A percentile compares a stretch with the other conserved stretches of the same genome.
These are phyloP conservation scores for Rapana venosa DNA, from an alignment of 2,888 invertebrate genomes.

Conservation along the genomic window DNA sequence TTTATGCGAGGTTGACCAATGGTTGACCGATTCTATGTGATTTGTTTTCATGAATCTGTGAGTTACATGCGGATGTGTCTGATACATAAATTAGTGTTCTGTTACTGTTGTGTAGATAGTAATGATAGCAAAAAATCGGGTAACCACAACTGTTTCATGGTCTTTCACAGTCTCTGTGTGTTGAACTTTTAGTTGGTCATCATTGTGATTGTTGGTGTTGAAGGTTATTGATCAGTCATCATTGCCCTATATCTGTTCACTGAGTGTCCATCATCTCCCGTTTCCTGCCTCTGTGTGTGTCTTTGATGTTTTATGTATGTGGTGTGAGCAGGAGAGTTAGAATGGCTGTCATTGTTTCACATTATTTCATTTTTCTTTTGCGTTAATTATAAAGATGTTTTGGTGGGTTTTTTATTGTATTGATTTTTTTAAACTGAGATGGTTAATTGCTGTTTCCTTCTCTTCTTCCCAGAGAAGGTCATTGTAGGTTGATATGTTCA, in stretches of 20 bases:
- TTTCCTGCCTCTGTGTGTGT: not conserved
- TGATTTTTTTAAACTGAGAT: not conserved
- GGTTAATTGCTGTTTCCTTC: no score
- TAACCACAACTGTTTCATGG: slow-evolving; percentile 10
- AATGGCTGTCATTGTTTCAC: not conserved
- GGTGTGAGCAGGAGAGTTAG: not conserved
- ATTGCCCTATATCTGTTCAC: not conserved
- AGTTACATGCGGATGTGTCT: not conserved
- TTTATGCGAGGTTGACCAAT: not conserved
- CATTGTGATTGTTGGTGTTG: not conserved
- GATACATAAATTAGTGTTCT: not conserved
- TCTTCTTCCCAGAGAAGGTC: no score
- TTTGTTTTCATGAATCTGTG: slow-evolving; percentile 6
- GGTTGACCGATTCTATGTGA: not conserved
- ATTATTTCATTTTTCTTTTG: not conserved
- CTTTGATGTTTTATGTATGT: not conserved
- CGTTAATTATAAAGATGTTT: not conserved
- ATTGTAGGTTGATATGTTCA: no score
- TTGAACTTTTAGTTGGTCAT: not conserved
- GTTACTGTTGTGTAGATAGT: slow-evolving; percentile 28
- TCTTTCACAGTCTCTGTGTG: slow-evolving; percentile 10
- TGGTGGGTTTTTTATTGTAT: not conserved
- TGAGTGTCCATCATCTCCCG: not conserved
- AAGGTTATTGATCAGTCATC: not conserved
- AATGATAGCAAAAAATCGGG: not conserved